These are phyloP conservation scores for Monochamus alternatus DNA, from an alignment of 2,888 invertebrate species.

Conservation along the genomic window DNA sequence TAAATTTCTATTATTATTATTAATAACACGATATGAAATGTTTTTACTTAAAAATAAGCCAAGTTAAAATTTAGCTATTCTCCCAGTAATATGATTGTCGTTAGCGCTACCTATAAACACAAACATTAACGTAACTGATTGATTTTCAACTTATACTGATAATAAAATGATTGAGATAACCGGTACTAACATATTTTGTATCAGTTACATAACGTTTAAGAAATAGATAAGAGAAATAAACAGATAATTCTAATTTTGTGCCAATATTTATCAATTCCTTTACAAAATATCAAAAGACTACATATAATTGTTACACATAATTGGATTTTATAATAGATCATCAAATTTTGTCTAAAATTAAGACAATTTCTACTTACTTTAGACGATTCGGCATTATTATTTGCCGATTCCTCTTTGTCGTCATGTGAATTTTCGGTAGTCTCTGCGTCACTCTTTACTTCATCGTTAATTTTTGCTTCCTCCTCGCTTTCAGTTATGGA, in stretches of 20 bases:
- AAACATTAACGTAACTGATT: neutral
- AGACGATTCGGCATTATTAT: constrained; percentile 65
- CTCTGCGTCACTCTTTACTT: constrained; percentile 59
- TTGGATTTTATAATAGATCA: too few species aligned
- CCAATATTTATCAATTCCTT: neutral
- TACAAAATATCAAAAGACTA: neutral
- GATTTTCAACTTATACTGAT: neutral
- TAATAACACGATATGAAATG: too few species aligned
- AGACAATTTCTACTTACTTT: constrained; percentile 52
- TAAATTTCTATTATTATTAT: too few species aligned
- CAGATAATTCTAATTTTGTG: neutral
- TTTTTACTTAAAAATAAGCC: too few species aligned
- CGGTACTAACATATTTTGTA: constrained; percentile 8
- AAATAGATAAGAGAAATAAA: neutral
- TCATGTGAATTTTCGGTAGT: constrained; percentile 63
- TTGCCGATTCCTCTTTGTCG: constrained; percentile 64
- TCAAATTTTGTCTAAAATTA: neutral
- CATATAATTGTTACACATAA: too few species aligned
- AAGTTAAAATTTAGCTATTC: too few species aligned
- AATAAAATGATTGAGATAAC: constrained; percentile 7
- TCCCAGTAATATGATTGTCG: too few species aligned
- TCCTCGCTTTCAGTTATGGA: constrained; percentile 63
- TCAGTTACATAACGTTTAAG: constrained; percentile 1
- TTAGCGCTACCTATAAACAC: neutral
- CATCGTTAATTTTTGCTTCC: constrained; percentile 62